Conservation (phyloP, 2,888 invertebrate species). For the Crematogaster levior region DNA sequence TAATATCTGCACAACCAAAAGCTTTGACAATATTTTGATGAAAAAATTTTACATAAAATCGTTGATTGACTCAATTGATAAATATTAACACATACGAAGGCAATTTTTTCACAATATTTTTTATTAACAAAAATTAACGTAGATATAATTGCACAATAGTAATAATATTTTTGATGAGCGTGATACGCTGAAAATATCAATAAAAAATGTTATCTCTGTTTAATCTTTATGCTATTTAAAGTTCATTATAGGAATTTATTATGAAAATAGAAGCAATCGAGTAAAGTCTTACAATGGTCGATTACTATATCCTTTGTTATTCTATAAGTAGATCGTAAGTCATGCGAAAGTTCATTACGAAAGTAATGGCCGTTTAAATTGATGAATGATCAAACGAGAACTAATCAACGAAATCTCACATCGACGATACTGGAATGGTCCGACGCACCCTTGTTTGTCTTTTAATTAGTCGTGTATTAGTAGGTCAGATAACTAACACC, state of each 20-base stretch:
- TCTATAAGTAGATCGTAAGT: background rate
- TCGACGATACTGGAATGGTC: constrained; percentile 29
- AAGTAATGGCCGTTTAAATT: background rate
- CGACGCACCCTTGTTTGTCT: constrained; percentile 71
- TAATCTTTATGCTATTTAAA: background rate
- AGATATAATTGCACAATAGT: background rate
- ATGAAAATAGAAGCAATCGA: background rate
- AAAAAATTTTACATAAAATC: background rate
- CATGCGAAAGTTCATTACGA: constrained; percentile 16
- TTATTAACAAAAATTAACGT: background rate
- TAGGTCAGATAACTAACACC: constrained; percentile 50
- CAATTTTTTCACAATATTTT: background rate
- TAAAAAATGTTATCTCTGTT: background rate
- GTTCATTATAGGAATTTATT: background rate
- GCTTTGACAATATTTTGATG: constrained; percentile 7
- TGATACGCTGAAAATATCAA: background rate
- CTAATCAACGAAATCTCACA: constrained; percentile 69
- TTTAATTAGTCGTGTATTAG: constrained; percentile 74
- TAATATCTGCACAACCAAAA: background rate
- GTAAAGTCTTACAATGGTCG: background rate
- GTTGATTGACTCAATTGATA: background rate
- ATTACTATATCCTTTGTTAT: background rate
- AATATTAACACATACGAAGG: background rate
- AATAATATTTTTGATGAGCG: background rate
- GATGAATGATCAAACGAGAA: background rate